Evolutionary conservation across 2,797 vertebrate genomes (phyloP).

Genomic region (Sebastes variabilis): DNA sequence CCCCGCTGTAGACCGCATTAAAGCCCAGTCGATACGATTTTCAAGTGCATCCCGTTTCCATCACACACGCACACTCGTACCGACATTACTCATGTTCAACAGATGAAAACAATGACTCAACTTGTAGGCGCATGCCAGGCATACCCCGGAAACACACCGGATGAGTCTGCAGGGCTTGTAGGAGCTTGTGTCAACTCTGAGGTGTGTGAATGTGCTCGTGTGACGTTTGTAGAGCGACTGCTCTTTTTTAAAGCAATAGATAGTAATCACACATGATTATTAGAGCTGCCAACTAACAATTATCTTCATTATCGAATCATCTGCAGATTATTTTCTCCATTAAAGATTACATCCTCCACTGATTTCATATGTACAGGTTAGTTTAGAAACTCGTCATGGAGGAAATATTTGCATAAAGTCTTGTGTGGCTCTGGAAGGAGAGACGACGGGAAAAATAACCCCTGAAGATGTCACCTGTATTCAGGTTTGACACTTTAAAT

Average conservation of each 20-base stretch:
- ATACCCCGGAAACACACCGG: conserved; percentile 47
- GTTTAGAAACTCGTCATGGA: not conserved
- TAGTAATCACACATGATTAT: not conserved
- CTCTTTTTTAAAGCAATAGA: not conserved
- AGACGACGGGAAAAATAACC: not conserved
- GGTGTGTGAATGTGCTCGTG: conserved; percentile 1
- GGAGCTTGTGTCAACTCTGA: conserved; percentile 51
- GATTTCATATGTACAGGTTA: not conserved
- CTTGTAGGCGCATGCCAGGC: conserved; percentile 63
- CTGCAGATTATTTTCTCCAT: not conserved
- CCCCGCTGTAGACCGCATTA: conserved; percentile 25
- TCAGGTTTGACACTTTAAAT: not conserved
- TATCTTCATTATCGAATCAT: not conserved
- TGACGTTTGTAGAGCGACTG: not conserved
- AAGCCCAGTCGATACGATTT: conserved; percentile 30
- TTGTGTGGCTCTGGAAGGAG: not conserved
- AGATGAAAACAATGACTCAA: conserved; percentile 71
- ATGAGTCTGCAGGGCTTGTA: conserved; percentile 52
- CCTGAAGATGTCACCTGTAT: not conserved
- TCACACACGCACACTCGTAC: not conserved
- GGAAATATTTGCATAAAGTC: not conserved
- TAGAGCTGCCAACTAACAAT: not conserved
- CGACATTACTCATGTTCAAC: conserved; percentile 47
- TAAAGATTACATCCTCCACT: not conserved
- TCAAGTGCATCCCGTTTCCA: conserved; percentile 29